phyloP scores from a whole-genome alignment of 2,797 vertebrate genomes.

The Myiotriccus ornatus region DNA sequence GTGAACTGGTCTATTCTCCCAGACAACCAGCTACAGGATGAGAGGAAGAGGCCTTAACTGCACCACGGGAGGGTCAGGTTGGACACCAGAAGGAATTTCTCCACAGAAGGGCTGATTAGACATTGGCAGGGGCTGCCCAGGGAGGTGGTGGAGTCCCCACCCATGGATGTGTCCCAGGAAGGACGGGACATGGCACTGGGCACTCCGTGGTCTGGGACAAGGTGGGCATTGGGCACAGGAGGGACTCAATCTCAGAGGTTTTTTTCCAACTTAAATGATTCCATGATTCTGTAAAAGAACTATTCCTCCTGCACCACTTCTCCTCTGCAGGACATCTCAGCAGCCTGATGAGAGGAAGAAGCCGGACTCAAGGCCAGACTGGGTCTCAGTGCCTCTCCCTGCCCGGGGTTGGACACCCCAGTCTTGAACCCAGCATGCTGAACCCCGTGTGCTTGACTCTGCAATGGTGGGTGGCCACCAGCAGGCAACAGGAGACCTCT shows the following conservation, averaged over 20 bases:
- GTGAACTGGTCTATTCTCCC: background rate
- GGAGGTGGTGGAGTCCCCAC: background rate
- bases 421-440: background rate
- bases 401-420: rapidly evolving
- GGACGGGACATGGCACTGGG: background rate
- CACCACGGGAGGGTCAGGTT: background rate
- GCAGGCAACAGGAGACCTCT: background rate
- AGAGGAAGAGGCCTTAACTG: background rate
- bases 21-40: background rate
- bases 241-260: rapidly evolving
- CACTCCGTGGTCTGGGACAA: background rate
- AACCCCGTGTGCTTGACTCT: background rate
- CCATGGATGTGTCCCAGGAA: background rate
- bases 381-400: background rate
- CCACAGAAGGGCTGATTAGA: background rate
- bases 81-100: background rate
- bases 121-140: background rate
- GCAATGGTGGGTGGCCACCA: background rate
- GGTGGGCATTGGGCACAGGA: rapidly evolving
- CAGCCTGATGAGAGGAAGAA: background rate
- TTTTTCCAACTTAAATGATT: rapidly evolving
- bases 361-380: background rate
- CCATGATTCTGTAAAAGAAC: background rate
- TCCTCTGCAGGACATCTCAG: background rate
- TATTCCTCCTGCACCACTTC: background rate